phyloP scores from a whole-genome alignment of 2,113 vertebrate genomes.

The Loxodonta africana region DNA sequence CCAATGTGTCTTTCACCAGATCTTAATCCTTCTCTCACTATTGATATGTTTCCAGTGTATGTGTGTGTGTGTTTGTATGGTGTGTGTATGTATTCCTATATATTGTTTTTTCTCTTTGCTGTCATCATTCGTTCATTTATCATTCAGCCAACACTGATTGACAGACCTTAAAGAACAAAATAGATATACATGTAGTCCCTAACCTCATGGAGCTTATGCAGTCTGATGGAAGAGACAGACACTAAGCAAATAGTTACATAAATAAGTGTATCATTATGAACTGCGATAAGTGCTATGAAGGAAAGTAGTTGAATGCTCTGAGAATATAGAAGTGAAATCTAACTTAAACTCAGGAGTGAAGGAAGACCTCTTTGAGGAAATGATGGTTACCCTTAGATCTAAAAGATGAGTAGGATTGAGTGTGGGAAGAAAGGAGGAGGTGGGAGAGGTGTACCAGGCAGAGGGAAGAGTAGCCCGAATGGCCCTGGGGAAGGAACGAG shows the following conservation, averaged over 20 bases:
- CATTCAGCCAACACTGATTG: background rate
- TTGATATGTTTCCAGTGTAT: background rate
- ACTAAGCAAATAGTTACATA: background rate
- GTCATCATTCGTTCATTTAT: background rate
- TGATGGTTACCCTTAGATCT: background rate
- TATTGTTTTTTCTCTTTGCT: background rate
- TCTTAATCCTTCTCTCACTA: background rate
- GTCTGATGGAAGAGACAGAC: background rate
- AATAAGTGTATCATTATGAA: background rate
- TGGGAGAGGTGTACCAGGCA: background rate
- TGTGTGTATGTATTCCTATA: background rate
- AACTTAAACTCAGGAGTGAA: background rate
- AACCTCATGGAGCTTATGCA: background rate
- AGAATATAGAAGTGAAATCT: background rate
- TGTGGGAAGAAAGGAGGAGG: background rate
- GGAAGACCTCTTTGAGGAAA: slow-evolving; percentile 9
- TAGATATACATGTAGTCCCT: background rate
- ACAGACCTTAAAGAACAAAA: background rate
- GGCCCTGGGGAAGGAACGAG: background rate
- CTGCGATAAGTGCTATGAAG: background rate
- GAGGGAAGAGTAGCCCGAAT: too few relatives aligned
- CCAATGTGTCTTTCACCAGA: background rate
- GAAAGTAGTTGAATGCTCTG: background rate
- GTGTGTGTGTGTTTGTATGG: background rate
- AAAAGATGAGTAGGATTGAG: background rate